Evolutionary conservation across 2,797 vertebrate genomes (phyloP), one percentile per base, ranked within the genome.

Genomic region (Steatocranus sp.): DNA sequence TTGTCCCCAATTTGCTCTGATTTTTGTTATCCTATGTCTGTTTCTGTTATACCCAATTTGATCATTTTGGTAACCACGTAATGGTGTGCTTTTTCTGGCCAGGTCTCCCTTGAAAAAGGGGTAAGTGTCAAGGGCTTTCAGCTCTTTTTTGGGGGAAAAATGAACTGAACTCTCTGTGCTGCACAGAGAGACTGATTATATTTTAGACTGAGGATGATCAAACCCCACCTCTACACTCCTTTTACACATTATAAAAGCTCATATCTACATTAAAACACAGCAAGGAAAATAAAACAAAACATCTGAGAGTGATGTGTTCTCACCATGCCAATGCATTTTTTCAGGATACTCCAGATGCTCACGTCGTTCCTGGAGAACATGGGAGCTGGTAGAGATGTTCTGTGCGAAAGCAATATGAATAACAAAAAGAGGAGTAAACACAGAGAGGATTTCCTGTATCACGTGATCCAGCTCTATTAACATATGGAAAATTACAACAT

Each of bases 281-380:
- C 66, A 48, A 11, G 15, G n/a, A 68, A 25, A 41, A 66, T 20
- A 20, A 25, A 68, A 23, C 34, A 41, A 68, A 41, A 41, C n/a
- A 25, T 68, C 23, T 27, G 61, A 27, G 61, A 0, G 8, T 3
- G 51, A 8, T 53, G 4, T 41, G n/a, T 46, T 91, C 96, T 95
- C 94, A 99, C 99, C 99, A 99, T 99, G 95, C 99, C 99, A 43
- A 99, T 99, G 93, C 98, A 99, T 93, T 99, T 99, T 91, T 98
- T 97, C 87, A 99, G 96, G 95, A 99, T 98, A 89, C 98, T 98
- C 98, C 99, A 99, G 93, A 99, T 97, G 93, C 98, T 99, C 93
- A 99, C 97, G 46, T 99, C 98, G 82, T 99, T 99, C 94, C 98
- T 97, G 92, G 98, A 98, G 94, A 99, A 99, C 98, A 99, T 99